Percentiles rank a stretch among this genome's conserved stretches.
These are phyloP conservation scores for Xenopus petersii DNA, from an alignment of 2,797 vertebrate species.

Conservation along the genomic window DNA sequence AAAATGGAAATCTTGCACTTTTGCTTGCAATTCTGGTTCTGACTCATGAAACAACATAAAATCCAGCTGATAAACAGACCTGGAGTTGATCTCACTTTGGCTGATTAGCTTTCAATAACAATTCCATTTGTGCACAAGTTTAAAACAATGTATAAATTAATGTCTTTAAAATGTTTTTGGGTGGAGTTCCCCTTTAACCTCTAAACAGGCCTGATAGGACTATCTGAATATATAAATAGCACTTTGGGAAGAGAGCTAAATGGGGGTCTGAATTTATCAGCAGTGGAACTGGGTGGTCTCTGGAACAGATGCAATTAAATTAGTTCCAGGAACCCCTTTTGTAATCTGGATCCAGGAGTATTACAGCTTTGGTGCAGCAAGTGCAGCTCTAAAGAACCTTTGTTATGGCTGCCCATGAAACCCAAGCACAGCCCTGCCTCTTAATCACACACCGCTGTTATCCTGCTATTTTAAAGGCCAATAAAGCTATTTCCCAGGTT, in stretches of 20 bases:
- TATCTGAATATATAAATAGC: background rate
- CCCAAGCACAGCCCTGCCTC: background rate
- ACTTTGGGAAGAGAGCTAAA: background rate
- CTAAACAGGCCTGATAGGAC: too few species aligned
- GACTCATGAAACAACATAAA: too few species aligned
- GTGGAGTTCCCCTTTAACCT: too few species aligned
- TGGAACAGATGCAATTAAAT: slow-evolving; percentile 54
- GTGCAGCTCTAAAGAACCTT: background rate
- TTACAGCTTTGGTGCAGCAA: background rate
- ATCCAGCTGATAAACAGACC: too few species aligned
- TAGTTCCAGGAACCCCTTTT: slow-evolving; percentile 53
- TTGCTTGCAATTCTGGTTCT: too few species aligned
- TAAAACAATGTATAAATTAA: too few species aligned
- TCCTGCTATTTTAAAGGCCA: background rate
- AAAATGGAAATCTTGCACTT: too few species aligned
- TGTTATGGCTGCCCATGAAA: background rate
- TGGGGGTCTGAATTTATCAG: background rate
- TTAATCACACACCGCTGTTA: background rate
- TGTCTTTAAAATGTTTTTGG: too few species aligned
- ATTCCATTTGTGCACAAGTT: too few species aligned
- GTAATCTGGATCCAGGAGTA: background rate
- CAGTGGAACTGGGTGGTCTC: slow-evolving; percentile 52
- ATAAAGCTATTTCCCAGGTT: slow-evolving; percentile 6
- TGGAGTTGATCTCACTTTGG: too few species aligned
- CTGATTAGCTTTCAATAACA: too few species aligned